Base-by-base conservation (phyloP, 1,140 invertebrate genomes). In the Drosophila bocki region DNA sequence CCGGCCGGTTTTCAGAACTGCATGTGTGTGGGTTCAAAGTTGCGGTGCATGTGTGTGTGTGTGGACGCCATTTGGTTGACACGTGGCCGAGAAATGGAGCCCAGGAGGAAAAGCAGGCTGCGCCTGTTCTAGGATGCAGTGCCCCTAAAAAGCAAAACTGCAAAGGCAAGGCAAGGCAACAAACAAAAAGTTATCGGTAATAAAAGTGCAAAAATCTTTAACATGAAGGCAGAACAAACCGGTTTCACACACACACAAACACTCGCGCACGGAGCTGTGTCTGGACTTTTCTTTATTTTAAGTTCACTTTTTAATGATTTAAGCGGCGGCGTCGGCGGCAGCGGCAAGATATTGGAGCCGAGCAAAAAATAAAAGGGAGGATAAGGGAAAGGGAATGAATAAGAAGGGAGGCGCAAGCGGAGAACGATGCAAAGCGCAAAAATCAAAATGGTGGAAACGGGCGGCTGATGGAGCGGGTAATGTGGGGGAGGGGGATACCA, bases 271-370 rank as follows among this genome's bases (percentile, higher is more conserved):
- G 7, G 29, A 80, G 88, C 77, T 80, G 88, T 90, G 85, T 84
- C 80, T 90, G 81, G 85, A 88, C 85, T 88, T 88, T 90, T 90
- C 81, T 75, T 88, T 90, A 84, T 85, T 85, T 88, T 88, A 88
- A 90, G 85, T 88, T 88, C 78, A 88, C 86, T 88, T 88, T 79
- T 88, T 90, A 90, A 88, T 88, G 85, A 88, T 90, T 87, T 90
- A 67, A 75, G 68, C 80, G 67, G 47, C 80, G 61, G 61, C 57
- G 69, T 64, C 75, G 71, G 48, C 69, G 56, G 56, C 33, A n/a
- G 47, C 69, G 45, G 9, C 57, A 62, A 37, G 75, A 37, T 47
- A 70, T 61, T 60, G 63, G 74, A 62, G 60, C 32, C 17, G 29
- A 56, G 53, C 13, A 50, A 57, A 17, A 48, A 58, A 68, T 50